phyloP scores from a whole-genome alignment of 2,113 vertebrate species.

The Tragelaphus strepsiceros region DNA sequence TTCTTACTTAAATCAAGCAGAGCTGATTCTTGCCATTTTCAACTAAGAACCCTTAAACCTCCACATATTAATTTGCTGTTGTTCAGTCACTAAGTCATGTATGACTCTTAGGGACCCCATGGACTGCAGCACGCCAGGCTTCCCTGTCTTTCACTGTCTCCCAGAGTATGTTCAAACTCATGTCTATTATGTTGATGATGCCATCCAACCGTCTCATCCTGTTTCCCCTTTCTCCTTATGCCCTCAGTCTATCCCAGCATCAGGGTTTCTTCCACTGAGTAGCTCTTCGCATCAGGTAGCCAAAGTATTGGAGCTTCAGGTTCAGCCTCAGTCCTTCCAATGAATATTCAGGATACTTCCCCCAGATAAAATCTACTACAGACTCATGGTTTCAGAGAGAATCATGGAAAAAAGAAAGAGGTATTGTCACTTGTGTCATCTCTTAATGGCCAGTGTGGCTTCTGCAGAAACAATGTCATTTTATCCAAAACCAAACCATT shows the following conservation, averaged over 20 bases:
- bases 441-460: background rate
- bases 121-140: background rate
- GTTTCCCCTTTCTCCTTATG: background rate
- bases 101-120: background rate
- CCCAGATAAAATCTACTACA: rapidly evolving
- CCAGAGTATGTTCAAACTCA: background rate
- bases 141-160: background rate
- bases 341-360: background rate
- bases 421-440: background rate
- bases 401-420: background rate
- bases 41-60: background rate
- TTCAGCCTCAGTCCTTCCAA: background rate
- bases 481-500: background rate
- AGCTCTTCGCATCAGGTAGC: background rate
- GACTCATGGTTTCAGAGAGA: background rate
- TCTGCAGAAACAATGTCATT: background rate
- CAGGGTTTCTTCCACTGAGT: background rate
- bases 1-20: background rate
- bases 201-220: background rate
- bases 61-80: background rate
- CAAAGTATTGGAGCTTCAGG: background rate
- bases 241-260: background rate
- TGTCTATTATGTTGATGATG: background rate
- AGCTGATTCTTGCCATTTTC: background rate
- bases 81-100: background rate